Conservation (phyloP, 2,888 invertebrate genomes). For the Drosophila dives region DNA sequence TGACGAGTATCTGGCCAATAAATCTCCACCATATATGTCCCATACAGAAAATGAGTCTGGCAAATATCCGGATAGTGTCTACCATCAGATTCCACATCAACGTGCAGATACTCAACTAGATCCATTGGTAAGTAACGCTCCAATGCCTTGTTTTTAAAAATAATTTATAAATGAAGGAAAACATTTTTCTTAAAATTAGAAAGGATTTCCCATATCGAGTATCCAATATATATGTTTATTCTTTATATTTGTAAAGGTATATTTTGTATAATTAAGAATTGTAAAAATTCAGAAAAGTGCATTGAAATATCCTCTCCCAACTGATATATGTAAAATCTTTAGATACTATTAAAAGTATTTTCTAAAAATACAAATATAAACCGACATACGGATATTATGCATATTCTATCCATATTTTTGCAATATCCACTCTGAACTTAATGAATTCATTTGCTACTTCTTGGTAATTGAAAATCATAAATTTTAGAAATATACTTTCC, state of each 20-base stretch:
- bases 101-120: conserved; percentile 6
- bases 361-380: not conserved
- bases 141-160: not conserved
- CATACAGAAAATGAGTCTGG: not conserved
- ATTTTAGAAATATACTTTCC: too few species aligned
- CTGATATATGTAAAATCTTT: not conserved
- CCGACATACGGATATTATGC: not conserved
- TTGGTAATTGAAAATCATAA: too few species aligned
- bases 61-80: conserved; percentile 32
- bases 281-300: too few species aligned
- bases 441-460: too few species aligned
- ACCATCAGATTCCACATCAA: conserved; percentile 29
- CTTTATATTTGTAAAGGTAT: not conserved
- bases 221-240: not conserved
- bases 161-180: not conserved
- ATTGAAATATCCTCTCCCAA: not conserved
- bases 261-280: not conserved
- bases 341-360: not conserved
- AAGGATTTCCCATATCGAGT: not conserved
- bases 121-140: not conserved
- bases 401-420: not conserved
- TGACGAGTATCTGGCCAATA: conserved; percentile 18
- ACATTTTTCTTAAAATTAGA: not conserved
- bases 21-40: conserved; percentile 8
- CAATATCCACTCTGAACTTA: too few species aligned